These are phyloP conservation scores for Enchytraeus crypticus DNA, from an alignment of 2,888 invertebrate species.

Conservation along the genomic window DNA sequence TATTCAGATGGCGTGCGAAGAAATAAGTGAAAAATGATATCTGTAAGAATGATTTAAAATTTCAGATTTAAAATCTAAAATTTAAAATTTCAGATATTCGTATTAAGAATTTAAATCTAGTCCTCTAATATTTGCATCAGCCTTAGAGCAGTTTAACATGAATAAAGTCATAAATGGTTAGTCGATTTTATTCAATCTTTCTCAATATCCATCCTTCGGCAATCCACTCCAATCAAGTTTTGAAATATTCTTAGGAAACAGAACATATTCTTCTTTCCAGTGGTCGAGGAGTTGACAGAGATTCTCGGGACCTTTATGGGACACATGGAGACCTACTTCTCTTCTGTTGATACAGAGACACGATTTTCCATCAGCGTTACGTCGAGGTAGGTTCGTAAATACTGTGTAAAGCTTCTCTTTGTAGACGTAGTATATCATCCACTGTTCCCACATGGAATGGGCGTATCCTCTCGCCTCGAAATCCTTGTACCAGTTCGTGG, in stretches of 20 bases:
- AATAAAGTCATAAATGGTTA: background rate
- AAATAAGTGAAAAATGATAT: too few species aligned
- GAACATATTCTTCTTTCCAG: conserved; percentile 5
- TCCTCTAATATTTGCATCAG: background rate
- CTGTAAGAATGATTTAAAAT: too few species aligned
- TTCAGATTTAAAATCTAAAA: too few species aligned
- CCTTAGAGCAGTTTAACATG: background rate
- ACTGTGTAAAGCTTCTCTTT: conserved; percentile 11
- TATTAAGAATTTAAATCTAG: too few species aligned
- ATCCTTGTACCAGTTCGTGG: conserved; percentile 21
- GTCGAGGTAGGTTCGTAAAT: conserved; percentile 6
- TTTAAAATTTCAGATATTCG: too few species aligned
- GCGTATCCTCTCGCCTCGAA: conserved; percentile 4
- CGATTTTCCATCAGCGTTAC: background rate
- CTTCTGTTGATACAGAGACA: conserved; percentile 2
- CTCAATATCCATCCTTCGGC: background rate
- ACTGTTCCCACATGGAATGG: conserved; percentile 24
- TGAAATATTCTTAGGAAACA: conserved; percentile 1
- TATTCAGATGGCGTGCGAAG: too few species aligned
- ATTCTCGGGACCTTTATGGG: conserved; percentile 5
- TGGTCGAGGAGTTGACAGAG: background rate
- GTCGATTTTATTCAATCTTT: too few species aligned
- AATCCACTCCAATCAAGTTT: conserved; percentile 34
- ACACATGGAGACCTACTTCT: conserved; percentile 11
- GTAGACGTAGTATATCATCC: conserved; percentile 21